These are phyloP conservation scores for Bostrychus sinensis DNA, from an alignment of 2,113 vertebrate genomes.

Conservation along the genomic window DNA sequence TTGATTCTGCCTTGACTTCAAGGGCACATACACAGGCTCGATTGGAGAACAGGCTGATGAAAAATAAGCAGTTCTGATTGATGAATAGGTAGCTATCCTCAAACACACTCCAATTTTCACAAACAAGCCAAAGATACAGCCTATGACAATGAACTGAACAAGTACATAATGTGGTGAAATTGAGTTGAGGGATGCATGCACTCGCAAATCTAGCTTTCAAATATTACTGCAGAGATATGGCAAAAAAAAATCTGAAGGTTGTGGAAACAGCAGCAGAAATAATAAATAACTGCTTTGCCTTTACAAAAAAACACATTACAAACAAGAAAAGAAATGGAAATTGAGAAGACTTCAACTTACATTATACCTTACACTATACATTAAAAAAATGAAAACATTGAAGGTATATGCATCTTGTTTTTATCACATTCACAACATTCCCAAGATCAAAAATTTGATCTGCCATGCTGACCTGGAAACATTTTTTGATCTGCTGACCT, in stretches of 20 bases:
- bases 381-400: too few relatives aligned
- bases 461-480: too few relatives aligned
- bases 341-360: too few relatives aligned
- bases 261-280: not conserved
- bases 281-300: not conserved
- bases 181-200: not conserved
- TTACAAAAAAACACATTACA: not conserved
- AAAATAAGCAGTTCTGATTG: slow-evolving; percentile 19
- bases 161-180: not conserved
- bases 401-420: too few relatives aligned
- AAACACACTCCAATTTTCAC: slow-evolving; percentile 1
- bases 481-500: too few relatives aligned
- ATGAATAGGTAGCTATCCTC: slow-evolving; percentile 9
- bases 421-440: too few relatives aligned
- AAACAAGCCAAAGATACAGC: slow-evolving; percentile 11
- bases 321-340: not conserved
- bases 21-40: slow-evolving; percentile 19
- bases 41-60: slow-evolving; percentile 6
- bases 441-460: too few relatives aligned
- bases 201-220: not conserved
- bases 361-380: too few relatives aligned
- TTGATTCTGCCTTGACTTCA: slow-evolving; percentile 26
- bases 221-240: not conserved
- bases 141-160: not conserved
- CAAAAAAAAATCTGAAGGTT: slow-evolving; percentile 6